Conservation (phyloP, 1,140 invertebrate genomes). For the Dolichoris vasculosae region DNA sequence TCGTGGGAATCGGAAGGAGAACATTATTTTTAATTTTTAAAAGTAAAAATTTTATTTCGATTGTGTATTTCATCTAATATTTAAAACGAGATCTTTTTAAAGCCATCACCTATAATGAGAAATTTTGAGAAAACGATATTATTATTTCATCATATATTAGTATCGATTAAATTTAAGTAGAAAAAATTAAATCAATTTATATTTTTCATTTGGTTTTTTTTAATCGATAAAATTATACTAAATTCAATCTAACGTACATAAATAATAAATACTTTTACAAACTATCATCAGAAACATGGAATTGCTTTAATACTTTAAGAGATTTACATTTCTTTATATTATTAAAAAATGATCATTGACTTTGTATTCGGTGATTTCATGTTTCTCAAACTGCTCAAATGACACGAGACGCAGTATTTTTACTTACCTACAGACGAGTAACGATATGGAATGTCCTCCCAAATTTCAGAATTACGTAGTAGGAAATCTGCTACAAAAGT, state of each 20-base stretch:
- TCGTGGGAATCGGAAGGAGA: constrained; percentile 63
- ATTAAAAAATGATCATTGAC: not conserved
- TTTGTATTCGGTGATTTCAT: constrained; percentile 6
- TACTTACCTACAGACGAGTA: constrained; percentile 24
- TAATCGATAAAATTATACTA: not conserved
- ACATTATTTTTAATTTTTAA: constrained; percentile 50
- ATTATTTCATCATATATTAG: not conserved
- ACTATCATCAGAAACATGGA: not conserved
- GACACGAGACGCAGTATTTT: not conserved
- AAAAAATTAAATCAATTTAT: not conserved
- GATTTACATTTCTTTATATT: constrained; percentile 7
- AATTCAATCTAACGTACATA: not conserved
- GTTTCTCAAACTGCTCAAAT: not conserved
- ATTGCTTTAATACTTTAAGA: not conserved
- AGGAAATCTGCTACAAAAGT: constrained; percentile 49
- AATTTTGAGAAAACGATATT: not conserved
- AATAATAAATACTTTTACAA: not conserved
- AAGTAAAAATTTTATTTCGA: not conserved
- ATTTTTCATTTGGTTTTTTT: not conserved
- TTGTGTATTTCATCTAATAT: not conserved
- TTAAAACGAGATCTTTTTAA: not conserved
- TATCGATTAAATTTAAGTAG: not conserved
- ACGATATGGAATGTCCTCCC: constrained; percentile 21
- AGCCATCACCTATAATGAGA: not conserved
- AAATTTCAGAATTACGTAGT: constrained; percentile 56